Percentiles rank a stretch among this genome's conserved stretches.
These are phyloP conservation scores for Erynnis tages DNA, from an alignment of 2,888 invertebrate species.

Conservation along the genomic window DNA sequence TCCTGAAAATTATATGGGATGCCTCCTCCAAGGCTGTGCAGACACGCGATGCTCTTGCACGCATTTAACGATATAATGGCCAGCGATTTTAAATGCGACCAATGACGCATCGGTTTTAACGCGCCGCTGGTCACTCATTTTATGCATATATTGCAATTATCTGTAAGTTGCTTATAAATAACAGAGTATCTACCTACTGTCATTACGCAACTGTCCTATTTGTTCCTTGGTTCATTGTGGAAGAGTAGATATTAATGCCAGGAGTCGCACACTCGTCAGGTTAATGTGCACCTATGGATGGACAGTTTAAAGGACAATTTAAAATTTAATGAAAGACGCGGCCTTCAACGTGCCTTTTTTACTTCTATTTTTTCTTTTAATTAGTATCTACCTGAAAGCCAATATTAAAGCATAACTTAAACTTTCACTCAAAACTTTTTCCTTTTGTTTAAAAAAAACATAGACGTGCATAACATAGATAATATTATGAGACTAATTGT, in stretches of 20 bases:
- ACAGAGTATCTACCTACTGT: slow-evolving; percentile 38
- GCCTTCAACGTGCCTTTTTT: no score
- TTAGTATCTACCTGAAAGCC: no score
- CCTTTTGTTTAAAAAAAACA: no score
- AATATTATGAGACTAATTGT: no score
- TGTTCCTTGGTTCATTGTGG: slow-evolving; percentile 10
- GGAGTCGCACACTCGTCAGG: slow-evolving; percentile 20
- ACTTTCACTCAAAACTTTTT: no score
- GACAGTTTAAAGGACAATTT: no score
- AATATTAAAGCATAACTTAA: no score
- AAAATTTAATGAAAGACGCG: no score
- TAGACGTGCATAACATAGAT: no score
- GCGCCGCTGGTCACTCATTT: slow-evolving; percentile 57
- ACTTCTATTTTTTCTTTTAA: no score
- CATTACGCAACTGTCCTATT: slow-evolving; percentile 36
- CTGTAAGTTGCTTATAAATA: slow-evolving; percentile 42
- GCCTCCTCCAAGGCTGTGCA: slow-evolving; percentile 72
- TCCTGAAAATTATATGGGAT: slow-evolving; percentile 81
- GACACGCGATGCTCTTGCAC: slow-evolving; percentile 74
- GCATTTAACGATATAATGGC: slow-evolving; percentile 64
- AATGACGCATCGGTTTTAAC: slow-evolving; percentile 78
- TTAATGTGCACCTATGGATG: no score
- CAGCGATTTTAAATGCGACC: slow-evolving; percentile 65
- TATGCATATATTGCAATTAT: slow-evolving; percentile 55
- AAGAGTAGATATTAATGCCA: slow-evolving; percentile 15